Conservation (phyloP, 2,888 invertebrate genomes). For the Pristionchus exspectatus region DNA sequence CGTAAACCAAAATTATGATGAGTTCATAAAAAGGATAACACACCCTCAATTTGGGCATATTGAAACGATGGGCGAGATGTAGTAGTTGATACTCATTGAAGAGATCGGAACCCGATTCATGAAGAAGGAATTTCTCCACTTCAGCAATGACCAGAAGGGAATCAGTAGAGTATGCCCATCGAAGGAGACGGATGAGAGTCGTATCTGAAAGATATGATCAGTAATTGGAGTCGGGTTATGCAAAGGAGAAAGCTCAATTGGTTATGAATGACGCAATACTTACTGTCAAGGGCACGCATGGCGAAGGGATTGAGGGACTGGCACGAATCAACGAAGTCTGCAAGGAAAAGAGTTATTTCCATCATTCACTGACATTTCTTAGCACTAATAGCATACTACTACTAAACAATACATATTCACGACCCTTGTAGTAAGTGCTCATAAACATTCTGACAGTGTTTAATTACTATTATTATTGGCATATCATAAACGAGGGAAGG, state of each 20-base stretch:
- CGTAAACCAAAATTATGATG: neutral
- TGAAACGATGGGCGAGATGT: constrained; percentile 34
- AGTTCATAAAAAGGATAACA: neutral
- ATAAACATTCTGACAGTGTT: neutral
- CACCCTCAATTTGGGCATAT: constrained; percentile 23
- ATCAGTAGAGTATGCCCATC: constrained; percentile 38
- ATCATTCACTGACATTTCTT: neutral
- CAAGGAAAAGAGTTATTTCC: neutral
- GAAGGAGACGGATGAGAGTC: constrained; percentile 33
- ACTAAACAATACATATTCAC: too few species aligned
- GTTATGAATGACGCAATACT: neutral
- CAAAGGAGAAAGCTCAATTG: neutral
- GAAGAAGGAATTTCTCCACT: constrained; percentile 23
- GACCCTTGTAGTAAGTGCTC: neutral
- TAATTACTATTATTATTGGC: neutral
- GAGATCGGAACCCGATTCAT: constrained; percentile 6
- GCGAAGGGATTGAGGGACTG: constrained; percentile 17
- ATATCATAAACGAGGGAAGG: neutral
- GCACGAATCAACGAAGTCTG: constrained; percentile 43
- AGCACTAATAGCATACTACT: neutral
- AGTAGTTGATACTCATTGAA: constrained; percentile 36
- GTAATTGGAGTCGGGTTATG: neutral
- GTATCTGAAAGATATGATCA: neutral
- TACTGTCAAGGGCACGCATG: neutral
- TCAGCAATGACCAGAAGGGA: constrained; percentile 23